Base-by-base conservation (phyloP, 2,888 invertebrate genomes). In the Lepidochrysops patricia region DNA sequence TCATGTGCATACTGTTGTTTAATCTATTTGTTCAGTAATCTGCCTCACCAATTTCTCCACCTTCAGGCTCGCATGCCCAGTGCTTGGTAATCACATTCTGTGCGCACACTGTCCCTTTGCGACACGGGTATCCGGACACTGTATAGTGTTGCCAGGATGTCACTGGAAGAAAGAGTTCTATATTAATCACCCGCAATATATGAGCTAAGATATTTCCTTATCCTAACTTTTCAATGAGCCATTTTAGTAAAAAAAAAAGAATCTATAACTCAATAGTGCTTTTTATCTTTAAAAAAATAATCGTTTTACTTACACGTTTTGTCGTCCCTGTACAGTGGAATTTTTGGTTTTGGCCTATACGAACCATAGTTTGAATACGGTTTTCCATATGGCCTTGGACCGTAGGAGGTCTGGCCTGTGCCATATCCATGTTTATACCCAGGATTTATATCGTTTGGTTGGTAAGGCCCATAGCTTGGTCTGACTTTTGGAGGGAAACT, bases 41-140 rank as follows among this genome's bases (percentile, higher is more conserved):
- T 32, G n/a, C n/a, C 74, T 68, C 59, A 86, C 87, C 88, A 0
- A 87, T 74, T 64, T 88, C 87, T 0, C 87, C 86, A 0, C 93
- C 93, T 66, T 96, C 96, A 0, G 94, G 91, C 69, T 96, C 95
- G 68, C 96, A 96, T 13, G 93, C 94, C 93, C 96, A 96, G 72
- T 96, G 96, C 0, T 96, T 95, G 0, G 93, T 93, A 9, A 95
- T 89, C 3, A 90, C 81, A 76, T 96, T 95, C 77, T 93, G 93
- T 26, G 92, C 92, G 69, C 96, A 96, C 0, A 85, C 80, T 0
- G 93, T 92, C 1, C 94, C 95, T 3, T 90, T 77, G 34, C 93
- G 91, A 67, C 96, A 96, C 0, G 95, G 95, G 76, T 93, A 93
- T 25, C 96, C 96, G 12, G 94, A 94, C 1, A 96, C 96, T 0